These are phyloP conservation scores for Xiphophorus couchianus DNA, from an alignment of 2,113 vertebrate species.

Conservation along the genomic window DNA sequence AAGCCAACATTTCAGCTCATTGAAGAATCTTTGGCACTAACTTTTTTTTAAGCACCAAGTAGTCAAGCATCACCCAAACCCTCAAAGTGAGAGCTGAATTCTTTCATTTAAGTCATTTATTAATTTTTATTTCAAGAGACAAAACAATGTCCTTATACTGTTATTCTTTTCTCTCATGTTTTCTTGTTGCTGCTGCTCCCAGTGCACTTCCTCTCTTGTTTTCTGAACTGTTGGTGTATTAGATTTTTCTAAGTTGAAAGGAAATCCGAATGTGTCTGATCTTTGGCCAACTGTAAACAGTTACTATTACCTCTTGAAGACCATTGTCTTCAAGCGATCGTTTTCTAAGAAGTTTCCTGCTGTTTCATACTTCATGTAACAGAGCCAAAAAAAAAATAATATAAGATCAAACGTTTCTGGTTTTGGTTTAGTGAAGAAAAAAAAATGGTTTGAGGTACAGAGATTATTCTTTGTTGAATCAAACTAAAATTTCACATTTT, in stretches of 20 bases:
- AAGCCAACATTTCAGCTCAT: background rate
- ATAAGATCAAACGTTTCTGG: background rate
- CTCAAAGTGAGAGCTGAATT: background rate
- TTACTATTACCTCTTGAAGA: background rate
- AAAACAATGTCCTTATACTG: slow-evolving; percentile 28
- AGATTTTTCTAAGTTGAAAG: slow-evolving; percentile 52
- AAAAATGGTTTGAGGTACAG: background rate
- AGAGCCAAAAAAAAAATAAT: no score
- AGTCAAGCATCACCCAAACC: slow-evolving; percentile 21
- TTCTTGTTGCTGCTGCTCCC: slow-evolving; percentile 1
- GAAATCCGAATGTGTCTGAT: slow-evolving; percentile 41
- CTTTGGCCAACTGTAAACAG: slow-evolving; percentile 35
- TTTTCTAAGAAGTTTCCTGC: background rate
- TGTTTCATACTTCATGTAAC: no score
- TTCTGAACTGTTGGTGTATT: slow-evolving; percentile 10
- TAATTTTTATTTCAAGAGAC: slow-evolving; percentile 48
- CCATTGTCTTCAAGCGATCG: background rate
- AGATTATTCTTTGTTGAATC: no score
- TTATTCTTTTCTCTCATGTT: slow-evolving; percentile 7
- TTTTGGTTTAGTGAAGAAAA: slow-evolving; percentile 9
- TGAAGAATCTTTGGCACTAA: slow-evolving; percentile 16
- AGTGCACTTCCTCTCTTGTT: background rate
- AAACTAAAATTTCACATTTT: no score
- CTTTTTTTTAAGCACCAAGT: background rate
- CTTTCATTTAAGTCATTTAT: slow-evolving; percentile 26